Evolutionary conservation across 1,140 invertebrate species (phyloP), one percentile per base, ranked within the genome.

Genomic region (Scylla paramamosain): DNA sequence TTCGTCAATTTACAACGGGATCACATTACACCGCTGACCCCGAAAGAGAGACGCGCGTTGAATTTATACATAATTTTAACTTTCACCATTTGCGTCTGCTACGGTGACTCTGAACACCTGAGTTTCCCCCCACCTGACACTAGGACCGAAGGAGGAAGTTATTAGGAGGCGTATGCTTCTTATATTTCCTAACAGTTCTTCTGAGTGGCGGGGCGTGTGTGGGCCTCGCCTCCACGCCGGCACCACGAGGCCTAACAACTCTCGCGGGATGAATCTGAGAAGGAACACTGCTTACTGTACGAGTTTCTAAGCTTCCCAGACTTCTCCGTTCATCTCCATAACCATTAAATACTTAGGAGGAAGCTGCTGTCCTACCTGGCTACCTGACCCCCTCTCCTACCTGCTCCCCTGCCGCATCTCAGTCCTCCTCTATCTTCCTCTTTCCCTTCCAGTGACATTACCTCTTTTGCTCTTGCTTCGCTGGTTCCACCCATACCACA

Each of bases 1-100:
- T 77, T 77, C n/a, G 67, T 77, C 67, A 77, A 20, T 77, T 77
- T 77, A 77, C 67, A 77, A 77, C 67, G 67, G 67, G 67, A 77
- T 77, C 67, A 77, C 67, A 77, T 77, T 77, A 77, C 67, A 77
- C 67, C 6, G 16, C 67, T 77, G 67, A 77, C 20, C 67, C 25
- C 16, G 67, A 77, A 77, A 77, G 20, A n/a, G 25, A 7, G 8
- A 77, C 67, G 67, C 25, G 67, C n/a, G 67, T 77, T 77, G 67
- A 77, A 77, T 77, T 77, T 77, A 77, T 77, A 77, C 67, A 77
- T 25, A 77, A 77, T n/a, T 25, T 77, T 77, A 77, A 25, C 67
- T 77, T 77, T n/a, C 67, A n/a, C 67, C 67, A n/a, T n/a, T 77
- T 20, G 67, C 20, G 25, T 77, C 67, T 77, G 67, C 67, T 77